Evolutionary conservation across 2,888 invertebrate species (phyloP).

Genomic region (Xestoiulus laeticollis): DNA sequence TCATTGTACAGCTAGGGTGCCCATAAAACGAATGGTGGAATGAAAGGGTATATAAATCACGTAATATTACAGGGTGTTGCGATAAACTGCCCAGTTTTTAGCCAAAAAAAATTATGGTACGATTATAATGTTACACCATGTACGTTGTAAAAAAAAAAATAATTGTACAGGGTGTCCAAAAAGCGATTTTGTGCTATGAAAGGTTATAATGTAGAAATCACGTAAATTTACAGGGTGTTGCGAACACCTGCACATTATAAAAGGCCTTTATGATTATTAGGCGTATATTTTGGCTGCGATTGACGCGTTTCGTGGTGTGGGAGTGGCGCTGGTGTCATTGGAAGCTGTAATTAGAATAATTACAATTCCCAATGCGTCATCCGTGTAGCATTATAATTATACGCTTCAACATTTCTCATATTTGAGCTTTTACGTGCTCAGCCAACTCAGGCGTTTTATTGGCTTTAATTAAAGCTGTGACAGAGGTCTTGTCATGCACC

Average conservation of each 20-base stretch:
- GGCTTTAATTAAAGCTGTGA: conserved; percentile 30
- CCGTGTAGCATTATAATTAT: conserved; percentile 39
- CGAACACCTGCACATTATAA: background rate
- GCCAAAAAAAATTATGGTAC: no score
- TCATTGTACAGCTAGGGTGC: no score
- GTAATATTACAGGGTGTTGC: no score
- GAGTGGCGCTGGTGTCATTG: conserved; percentile 31
- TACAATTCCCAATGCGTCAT: conserved; percentile 3
- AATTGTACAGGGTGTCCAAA: no score
- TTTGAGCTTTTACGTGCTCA: background rate
- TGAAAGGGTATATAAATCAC: no score
- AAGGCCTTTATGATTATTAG: conserved; percentile 13
- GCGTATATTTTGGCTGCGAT: background rate
- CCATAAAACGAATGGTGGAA: no score
- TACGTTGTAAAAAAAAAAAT: no score
- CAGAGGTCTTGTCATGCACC: background rate
- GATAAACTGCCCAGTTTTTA: no score
- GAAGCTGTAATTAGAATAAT: conserved; percentile 28
- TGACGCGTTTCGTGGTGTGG: background rate
- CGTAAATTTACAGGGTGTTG: background rate
- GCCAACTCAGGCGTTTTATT: conserved; percentile 39
- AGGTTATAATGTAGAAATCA: background rate
- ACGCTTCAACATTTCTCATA: conserved; percentile 20
- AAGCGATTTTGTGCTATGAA: background rate
- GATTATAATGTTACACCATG: no score